Percentiles rank a stretch among this genome's conserved stretches.
phyloP scores from a whole-genome alignment of 2,797 vertebrate genomes.

The Fundulus diaphanus region DNA sequence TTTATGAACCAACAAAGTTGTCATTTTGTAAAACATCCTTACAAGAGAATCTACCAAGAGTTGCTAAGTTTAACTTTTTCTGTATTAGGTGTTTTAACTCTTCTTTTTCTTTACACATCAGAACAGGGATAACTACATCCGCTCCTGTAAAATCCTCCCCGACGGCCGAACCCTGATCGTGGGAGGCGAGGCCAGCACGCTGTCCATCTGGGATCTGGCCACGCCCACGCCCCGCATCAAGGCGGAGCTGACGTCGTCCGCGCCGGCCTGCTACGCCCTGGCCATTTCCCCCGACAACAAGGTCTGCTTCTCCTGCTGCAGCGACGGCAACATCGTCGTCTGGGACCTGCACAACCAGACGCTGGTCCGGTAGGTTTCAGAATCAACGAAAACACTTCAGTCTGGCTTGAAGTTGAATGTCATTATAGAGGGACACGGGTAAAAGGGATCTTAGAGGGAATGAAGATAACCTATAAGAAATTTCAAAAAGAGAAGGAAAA shows the following conservation, averaged over 20 bases:
- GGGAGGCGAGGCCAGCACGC: slow-evolving; percentile 79
- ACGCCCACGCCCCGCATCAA: slow-evolving; percentile 80
- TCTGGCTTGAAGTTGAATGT: background rate
- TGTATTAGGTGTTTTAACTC: too few relatives aligned
- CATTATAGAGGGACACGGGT: background rate
- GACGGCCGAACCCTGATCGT: slow-evolving; percentile 79
- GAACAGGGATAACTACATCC: slow-evolving; percentile 82
- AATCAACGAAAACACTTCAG: background rate
- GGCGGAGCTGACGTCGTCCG: slow-evolving; percentile 77
- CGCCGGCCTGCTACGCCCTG: slow-evolving; percentile 79
- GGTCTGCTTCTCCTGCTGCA: slow-evolving; percentile 93
- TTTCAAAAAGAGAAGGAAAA: background rate
- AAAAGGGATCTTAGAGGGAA: background rate
- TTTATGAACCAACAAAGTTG: background rate
- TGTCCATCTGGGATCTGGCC: slow-evolving; percentile 80
- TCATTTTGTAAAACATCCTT: background rate
- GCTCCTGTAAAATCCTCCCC: slow-evolving; percentile 79
- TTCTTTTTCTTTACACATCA: slow-evolving; percentile 44
- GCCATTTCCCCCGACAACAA: slow-evolving; percentile 82
- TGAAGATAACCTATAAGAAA: background rate
- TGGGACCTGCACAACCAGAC: slow-evolving; percentile 82
- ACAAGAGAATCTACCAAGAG: background rate
- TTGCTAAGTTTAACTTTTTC: background rate
- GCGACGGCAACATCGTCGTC: slow-evolving; percentile 83
- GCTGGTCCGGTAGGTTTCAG: slow-evolving; percentile 65